phyloP scores from a whole-genome alignment of 2,888 invertebrate species.

The Lycaena phlaeas region DNA sequence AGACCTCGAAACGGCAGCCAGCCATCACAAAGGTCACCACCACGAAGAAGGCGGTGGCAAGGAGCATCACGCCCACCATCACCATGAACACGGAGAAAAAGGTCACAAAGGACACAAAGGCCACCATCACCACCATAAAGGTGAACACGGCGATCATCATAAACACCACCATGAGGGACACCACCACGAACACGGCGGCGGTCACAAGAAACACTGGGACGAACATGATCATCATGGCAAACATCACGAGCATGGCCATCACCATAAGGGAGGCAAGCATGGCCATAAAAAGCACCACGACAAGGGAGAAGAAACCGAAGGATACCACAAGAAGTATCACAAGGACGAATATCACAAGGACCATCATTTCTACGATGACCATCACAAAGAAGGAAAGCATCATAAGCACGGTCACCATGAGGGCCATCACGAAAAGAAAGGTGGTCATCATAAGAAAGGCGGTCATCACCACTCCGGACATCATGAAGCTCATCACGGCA shows the following conservation, averaged over 20 bases:
- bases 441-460: constrained; percentile 86
- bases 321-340: constrained; percentile 88
- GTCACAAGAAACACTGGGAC: constrained; percentile 85
- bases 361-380: constrained; percentile 91
- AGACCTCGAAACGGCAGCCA: constrained; percentile 68
- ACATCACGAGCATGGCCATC: constrained; percentile 84
- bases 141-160: constrained; percentile 82
- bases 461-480: constrained; percentile 83
- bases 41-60: constrained; percentile 80
- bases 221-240: constrained; percentile 82
- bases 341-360: constrained; percentile 91
- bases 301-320: constrained; percentile 86
- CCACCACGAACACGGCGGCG: constrained; percentile 83
- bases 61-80: constrained; percentile 78
- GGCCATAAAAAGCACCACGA: constrained; percentile 88
- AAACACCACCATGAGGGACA: constrained; percentile 84
- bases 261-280: constrained; percentile 84
- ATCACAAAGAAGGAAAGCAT: constrained; percentile 87
- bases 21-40: constrained; percentile 60
- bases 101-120: constrained; percentile 85
- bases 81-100: constrained; percentile 79
- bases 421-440: constrained; percentile 83
- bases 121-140: constrained; percentile 84
- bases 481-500: constrained; percentile 83
- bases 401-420: constrained; percentile 85